Conservation (phyloP, 2,888 invertebrate genomes). For the Drosophila testacea region DNA sequence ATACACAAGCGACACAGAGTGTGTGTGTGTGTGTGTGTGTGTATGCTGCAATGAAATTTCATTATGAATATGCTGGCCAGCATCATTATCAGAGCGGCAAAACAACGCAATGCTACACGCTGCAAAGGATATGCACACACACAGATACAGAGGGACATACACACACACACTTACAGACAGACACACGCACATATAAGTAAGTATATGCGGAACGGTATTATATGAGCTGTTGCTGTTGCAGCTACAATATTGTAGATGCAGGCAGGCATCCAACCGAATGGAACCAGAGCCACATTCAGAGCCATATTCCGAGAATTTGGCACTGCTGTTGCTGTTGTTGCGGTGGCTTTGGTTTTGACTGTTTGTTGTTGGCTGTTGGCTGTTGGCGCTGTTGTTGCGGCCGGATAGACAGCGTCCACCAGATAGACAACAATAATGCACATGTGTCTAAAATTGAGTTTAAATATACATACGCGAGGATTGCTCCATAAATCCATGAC, state of each 20-base stretch:
- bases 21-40: slow-evolving; percentile 24
- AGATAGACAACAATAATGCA: slow-evolving; percentile 80
- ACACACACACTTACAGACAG: slow-evolving; percentile 25
- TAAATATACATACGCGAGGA: slow-evolving; percentile 69
- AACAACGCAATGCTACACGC: slow-evolving; percentile 75
- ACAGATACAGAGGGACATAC: slow-evolving; percentile 28
- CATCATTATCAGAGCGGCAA: slow-evolving; percentile 79
- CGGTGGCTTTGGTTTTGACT: slow-evolving; percentile 71
- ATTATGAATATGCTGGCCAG: slow-evolving; percentile 79
- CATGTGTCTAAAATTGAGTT: slow-evolving; percentile 79
- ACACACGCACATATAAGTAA: slow-evolving; percentile 47
- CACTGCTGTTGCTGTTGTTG: slow-evolving; percentile 58
- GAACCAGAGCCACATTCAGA: slow-evolving; percentile 25
- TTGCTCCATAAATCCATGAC: background rate
- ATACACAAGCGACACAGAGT: slow-evolving; percentile 12
- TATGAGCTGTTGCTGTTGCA: slow-evolving; percentile 68
- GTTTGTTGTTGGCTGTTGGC: slow-evolving; percentile 68
- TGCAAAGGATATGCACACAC: slow-evolving; percentile 73
- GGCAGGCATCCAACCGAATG: slow-evolving; percentile 45
- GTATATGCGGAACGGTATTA: slow-evolving; percentile 72
- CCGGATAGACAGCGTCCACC: slow-evolving; percentile 74
- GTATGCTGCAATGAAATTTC: slow-evolving; percentile 78
- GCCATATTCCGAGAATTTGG: slow-evolving; percentile 45
- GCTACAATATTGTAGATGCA: slow-evolving; percentile 51
- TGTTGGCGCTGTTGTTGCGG: slow-evolving; percentile 77